Conservation (phyloP, 2,113 vertebrate species). For the Megaleporinus macrocephalus region DNA sequence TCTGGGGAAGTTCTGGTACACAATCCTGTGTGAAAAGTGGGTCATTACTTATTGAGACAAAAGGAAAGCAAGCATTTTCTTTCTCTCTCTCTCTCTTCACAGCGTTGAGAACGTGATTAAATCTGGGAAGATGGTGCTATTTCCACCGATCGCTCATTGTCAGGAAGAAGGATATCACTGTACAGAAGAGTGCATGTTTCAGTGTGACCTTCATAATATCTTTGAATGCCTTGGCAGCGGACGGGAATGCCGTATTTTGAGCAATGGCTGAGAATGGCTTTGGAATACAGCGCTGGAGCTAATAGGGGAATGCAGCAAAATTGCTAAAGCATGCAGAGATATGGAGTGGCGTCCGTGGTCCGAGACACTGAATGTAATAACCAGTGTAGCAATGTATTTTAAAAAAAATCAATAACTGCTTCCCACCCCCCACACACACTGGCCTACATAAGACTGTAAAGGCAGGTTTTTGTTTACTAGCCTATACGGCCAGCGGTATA, state of each 20-base stretch:
- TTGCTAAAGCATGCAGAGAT: neutral
- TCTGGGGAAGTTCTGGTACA: neutral
- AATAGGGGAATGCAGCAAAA: too few species aligned
- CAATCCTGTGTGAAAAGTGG: constrained; percentile 6
- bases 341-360: too few species aligned
- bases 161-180: too few species aligned
- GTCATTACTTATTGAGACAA: constrained; percentile 12
- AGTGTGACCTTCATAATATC: too few species aligned
- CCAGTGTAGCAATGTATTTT: neutral
- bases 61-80: neutral
- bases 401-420: neutral
- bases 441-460: neutral
- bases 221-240: too few species aligned
- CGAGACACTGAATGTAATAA: neutral
- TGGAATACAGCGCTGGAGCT: too few species aligned
- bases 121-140: neutral
- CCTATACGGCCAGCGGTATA: constrained; percentile 10
- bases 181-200: too few species aligned
- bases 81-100: neutral
- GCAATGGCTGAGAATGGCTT: too few species aligned
- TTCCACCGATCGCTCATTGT: neutral
- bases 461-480: constrained; percentile 24
- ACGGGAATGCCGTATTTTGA: too few species aligned
- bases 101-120: neutral
- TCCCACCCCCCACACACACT: neutral